Base-by-base conservation (phyloP, 2,888 invertebrate genomes). In the Phengaris alcon region DNA sequence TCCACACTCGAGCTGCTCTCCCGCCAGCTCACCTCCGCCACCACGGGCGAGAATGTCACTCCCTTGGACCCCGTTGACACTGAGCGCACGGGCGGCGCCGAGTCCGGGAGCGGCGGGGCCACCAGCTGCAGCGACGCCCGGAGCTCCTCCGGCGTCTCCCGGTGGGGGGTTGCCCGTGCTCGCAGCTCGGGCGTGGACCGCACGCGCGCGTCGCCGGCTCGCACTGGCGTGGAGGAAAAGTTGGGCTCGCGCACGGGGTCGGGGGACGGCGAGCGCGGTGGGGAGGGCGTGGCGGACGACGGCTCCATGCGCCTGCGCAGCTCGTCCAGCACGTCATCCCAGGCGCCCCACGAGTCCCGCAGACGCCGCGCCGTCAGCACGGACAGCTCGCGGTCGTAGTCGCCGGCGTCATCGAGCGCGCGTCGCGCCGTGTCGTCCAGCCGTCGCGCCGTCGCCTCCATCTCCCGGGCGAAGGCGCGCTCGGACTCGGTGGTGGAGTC, bases 1-100 rank as follows among this genome's bases (percentile, higher is more conserved):
- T 84, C 84, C 74, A 77, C 73, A 76, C 84, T 82, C 77, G 84
- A 85, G 81, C 94, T 95, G 77, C 90, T 87, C 82, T 96, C 96
- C 80, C 95, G 94, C 96, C 97, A 97, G 84, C 96, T 96, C 77
- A 97, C 96, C 88, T 97, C 96, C 73, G 96, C 95, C 13, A 97
- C 96, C 74, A 97, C 95, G 5, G 97, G 97, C 81, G 96, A 96
- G 86, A 97, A 97, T 82, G 96, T 96, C 51, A 97, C 97, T 74
- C 96, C 96, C 82, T 94, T 94, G 57, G 92, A 92, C 68, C 93
- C 92, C 9, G 93, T 83, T 64, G 93, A 93, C 75, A 91, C 88
- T 13, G 92, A 93, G 73, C 93, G 90, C 77, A 82, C 86, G n/a
- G 91, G 90, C 46, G 90, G 90, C 76, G 84, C 83, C 5, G 83